Evolutionary conservation across 2,888 invertebrate genomes (phyloP), one percentile per base, ranked within the genome.

Genomic region (Anodontia alba): DNA sequence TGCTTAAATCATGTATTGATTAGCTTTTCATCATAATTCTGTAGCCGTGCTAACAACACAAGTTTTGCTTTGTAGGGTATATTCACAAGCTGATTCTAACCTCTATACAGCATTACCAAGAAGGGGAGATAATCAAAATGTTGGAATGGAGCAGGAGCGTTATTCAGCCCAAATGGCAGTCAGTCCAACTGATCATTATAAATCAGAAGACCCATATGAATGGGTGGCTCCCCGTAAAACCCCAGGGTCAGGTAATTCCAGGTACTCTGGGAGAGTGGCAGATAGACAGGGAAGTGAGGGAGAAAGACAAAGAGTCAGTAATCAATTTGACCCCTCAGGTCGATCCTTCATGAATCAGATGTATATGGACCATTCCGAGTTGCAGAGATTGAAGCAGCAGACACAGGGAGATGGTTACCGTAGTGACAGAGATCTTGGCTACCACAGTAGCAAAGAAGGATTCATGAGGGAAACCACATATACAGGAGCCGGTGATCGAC

Each of bases 341-440:
- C 78, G 87, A 49, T 88, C 92, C 23, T 93, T 90, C 81, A 87
- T 87, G 73, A 93, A 93, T 87, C 90, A 91, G 77, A 90, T 91
- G 66, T 93, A 93, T 81, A 93, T 93, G 92, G 93, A 93, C 72
- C 90, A 90, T 67, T 78, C 84, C 20, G 92, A 93, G 15, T 68
- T 91, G 67, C 88, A 89, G 78, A 79, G 86, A 71, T 72, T 89
- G 66, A 80, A 86, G 43, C 77, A 86, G 54, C 74, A 76, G 57
- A 76, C 81, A 23, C 80, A 84, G 66, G 83, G 83, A 10, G 68
- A 73, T 17, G 73, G 74, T 38, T 73, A 80, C 42, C 81, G 72
- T 46, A 75, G 68, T 38, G 33, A 36, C 29, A 72, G 43, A 26
- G 54, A 66, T 12, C 29, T 36, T 17, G 76, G 80, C 42, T 72